Percentiles rank a stretch among this genome's conserved stretches.
These are phyloP conservation scores for Cataglyphis livida DNA, from an alignment of 2,888 invertebrate genomes.

Conservation along the genomic window DNA sequence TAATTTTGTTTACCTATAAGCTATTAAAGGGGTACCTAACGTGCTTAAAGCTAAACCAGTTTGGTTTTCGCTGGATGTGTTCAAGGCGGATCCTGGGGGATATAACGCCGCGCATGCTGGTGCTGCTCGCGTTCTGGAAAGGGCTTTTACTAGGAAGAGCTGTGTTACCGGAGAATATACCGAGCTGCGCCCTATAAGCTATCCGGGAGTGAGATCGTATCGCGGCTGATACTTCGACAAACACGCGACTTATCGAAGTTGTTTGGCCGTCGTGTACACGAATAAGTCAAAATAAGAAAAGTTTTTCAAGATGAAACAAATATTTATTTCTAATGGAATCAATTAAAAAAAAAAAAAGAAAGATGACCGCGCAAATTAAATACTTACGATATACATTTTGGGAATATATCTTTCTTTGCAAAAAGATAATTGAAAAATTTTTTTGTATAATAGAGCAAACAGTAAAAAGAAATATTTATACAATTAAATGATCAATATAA, in stretches of 20 bases:
- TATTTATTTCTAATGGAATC: background rate
- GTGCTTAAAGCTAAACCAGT: slow-evolving; percentile 85
- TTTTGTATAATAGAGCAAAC: background rate
- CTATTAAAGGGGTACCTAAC: slow-evolving; percentile 85
- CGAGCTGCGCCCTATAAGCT: slow-evolving; percentile 55
- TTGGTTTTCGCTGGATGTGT: slow-evolving; percentile 85
- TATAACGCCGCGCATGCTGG: slow-evolving; percentile 64
- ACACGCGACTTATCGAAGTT: slow-evolving; percentile 76
- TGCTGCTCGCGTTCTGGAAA: slow-evolving; percentile 63
- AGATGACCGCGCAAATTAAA: background rate
- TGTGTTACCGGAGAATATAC: slow-evolving; percentile 66
- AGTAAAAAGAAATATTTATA: background rate
- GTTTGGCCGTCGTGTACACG: slow-evolving; percentile 34
- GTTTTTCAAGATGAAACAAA: background rate
- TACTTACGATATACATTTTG: background rate
- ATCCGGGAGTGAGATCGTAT: slow-evolving; percentile 64
- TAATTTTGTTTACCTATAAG: slow-evolving; percentile 86
- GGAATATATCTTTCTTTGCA: background rate
- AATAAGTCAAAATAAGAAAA: background rate
- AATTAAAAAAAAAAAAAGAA: background rate
- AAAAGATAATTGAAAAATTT: background rate
- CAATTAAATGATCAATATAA: background rate
- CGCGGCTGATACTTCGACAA: slow-evolving; percentile 64
- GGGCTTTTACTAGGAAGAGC: slow-evolving; percentile 64
- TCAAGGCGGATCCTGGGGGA: slow-evolving; percentile 80